Percentiles rank a stretch among this genome's conserved stretches.
These are phyloP conservation scores for Drosophila kikkawai DNA, from an alignment of 1,140 invertebrate species.

Conservation along the genomic window DNA sequence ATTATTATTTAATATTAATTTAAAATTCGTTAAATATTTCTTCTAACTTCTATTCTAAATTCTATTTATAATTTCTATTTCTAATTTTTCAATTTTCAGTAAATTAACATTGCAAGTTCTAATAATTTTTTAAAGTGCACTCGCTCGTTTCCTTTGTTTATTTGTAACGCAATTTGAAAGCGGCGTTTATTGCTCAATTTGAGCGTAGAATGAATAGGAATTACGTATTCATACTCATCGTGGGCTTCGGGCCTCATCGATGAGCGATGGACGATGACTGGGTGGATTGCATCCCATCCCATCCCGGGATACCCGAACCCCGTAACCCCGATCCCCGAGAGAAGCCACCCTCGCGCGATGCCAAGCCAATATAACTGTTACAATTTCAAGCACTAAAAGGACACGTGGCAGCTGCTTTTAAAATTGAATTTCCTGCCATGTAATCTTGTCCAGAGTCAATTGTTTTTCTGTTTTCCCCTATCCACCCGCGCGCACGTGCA, in stretches of 20 bases:
- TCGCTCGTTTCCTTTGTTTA: conserved; percentile 56
- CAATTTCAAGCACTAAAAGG: conserved; percentile 84
- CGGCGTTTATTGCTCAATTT: conserved; percentile 77
- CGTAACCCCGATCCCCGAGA: not conserved
- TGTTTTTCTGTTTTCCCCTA: conserved; percentile 65
- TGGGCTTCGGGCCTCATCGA: conserved; percentile 18
- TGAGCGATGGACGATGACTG: conserved; percentile 49
- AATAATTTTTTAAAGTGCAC: not conserved
- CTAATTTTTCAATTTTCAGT: no score
- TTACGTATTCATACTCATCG: conserved; percentile 71
- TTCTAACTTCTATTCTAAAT: no score
- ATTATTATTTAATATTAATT: no score
- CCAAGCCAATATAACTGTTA: conserved; percentile 61
- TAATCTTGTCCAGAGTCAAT: conserved; percentile 84
- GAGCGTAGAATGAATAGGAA: conserved; percentile 52
- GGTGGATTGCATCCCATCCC: conserved; percentile 12
- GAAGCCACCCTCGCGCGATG: conserved; percentile 39
- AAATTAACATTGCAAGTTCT: not conserved
- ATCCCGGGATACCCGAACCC: not conserved
- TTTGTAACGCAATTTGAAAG: conserved; percentile 71
- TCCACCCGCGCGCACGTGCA: conserved; percentile 42
- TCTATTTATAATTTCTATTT: no score
- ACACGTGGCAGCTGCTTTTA: conserved; percentile 85
- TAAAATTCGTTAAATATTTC: no score
- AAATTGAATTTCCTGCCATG: conserved; percentile 85